Conservation (phyloP, 2,888 invertebrate genomes). For the Calephelis perditalis region DNA sequence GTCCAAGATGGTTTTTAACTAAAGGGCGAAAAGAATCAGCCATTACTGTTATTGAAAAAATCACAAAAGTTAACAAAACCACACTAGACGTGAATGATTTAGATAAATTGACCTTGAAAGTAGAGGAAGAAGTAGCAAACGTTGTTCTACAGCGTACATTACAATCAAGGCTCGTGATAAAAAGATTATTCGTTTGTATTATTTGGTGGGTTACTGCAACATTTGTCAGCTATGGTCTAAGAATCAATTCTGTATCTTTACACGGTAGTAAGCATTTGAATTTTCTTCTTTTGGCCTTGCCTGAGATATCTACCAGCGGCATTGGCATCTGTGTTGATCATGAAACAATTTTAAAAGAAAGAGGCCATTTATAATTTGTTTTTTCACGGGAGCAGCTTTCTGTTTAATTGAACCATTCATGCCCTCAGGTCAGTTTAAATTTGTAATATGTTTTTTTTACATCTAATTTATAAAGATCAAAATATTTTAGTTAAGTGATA, state of each 20-base stretch:
- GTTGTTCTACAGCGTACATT: constrained; percentile 46
- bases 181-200: constrained; percentile 55
- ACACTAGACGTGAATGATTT: constrained; percentile 41
- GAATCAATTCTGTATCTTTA: constrained; percentile 84
- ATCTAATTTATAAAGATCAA: too few relatives aligned
- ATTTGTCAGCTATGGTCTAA: constrained; percentile 87
- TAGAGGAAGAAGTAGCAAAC: constrained; percentile 40
- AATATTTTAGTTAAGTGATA: too few relatives aligned
- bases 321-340: constrained; percentile 68
- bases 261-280: constrained; percentile 87
- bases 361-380: constrained; percentile 78
- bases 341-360: constrained; percentile 78
- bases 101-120: constrained; percentile 42
- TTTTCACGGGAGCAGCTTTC: constrained; percentile 80
- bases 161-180: constrained; percentile 44
- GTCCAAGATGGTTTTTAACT: constrained; percentile 63
- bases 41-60: constrained; percentile 76
- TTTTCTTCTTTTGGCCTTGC: constrained; percentile 78
- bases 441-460: too few relatives aligned
- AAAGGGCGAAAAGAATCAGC: constrained; percentile 82
- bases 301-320: constrained; percentile 80
- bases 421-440: constrained; percentile 61
- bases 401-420: constrained; percentile 80
- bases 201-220: constrained; percentile 81
- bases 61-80: constrained; percentile 70